Conservation (phyloP, 2,113 vertebrate species). For the Larimichthys crocea region DNA sequence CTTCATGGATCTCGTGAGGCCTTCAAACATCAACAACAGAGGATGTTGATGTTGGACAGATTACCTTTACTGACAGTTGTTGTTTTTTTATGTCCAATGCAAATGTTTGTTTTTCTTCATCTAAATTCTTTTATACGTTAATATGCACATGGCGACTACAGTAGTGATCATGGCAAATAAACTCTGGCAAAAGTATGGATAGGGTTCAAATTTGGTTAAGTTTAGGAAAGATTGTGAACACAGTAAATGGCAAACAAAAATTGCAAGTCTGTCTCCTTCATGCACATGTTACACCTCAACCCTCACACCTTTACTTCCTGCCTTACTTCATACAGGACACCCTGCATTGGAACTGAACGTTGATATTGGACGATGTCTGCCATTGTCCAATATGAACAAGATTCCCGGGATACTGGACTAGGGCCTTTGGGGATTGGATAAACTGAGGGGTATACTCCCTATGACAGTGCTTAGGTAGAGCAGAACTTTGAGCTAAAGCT, state of each 20-base stretch:
- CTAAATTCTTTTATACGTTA: too few species aligned
- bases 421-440: too few species aligned
- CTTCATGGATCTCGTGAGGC: neutral
- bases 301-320: neutral
- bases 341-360: neutral
- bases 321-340: neutral
- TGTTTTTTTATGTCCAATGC: neutral
- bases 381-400: neutral
- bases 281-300: neutral
- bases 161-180: neutral
- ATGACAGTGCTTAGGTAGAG: neutral
- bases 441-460: too few species aligned
- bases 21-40: neutral
- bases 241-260: neutral
- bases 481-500: neutral
- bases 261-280: neutral
- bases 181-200: neutral
- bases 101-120: neutral
- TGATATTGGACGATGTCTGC: neutral
- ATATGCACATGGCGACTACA: too few species aligned
- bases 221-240: neutral
- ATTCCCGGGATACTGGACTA: neutral
- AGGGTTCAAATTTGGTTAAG: neutral
- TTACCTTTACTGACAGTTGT: neutral
- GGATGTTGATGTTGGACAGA: neutral